Evolutionary conservation across 2,797 vertebrate genomes (phyloP), one percentile per base, ranked within the genome.

Genomic region (Salarias fasciatus): DNA sequence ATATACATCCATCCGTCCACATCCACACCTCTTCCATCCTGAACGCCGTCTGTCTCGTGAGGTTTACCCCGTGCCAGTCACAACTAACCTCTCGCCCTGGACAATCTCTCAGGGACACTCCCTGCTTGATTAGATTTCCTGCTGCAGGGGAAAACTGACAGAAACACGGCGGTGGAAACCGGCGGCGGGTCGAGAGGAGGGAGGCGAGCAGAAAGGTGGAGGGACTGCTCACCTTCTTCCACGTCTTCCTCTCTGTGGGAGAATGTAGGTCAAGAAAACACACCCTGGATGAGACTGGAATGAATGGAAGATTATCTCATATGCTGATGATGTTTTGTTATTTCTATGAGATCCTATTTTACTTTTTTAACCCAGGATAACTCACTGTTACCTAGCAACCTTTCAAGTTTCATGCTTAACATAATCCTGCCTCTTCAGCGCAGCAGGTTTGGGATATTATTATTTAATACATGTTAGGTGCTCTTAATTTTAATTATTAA

Each of bases 91-190:
- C 64, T 75, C 48, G 66, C 72, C 53, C 45, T 53, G 52, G 55
- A 13, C 43, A 48, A 28, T 81, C 65, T 58, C 55, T 15, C 4
- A 28, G 44, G 75, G 75, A 81, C 85, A 79, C 82, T 82, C 77
- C 77, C 70, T 63, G 13, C 47, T 36, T 81, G 84, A 88, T 86
- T 86, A 80, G 73, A 81, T 85, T 86, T 89, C 83, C 84, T 82
- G 60, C 78, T 63, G 73, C 48, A 24, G 9, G 1, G 65, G 44
- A 52, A 57, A 56, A 68, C 31, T 41, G 61, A 63, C 56, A 60
- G 62, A 51, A 79, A 71, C 62, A 41, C 72, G 61, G 62, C 13
- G 4, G 7, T 13, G 55, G 31, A 66, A 56, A 68, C 53, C 40
- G 28, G 5, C 6, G 6, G 63, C 6, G 6, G 64, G 64, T 81